These are phyloP conservation scores for Craterocephalus amniculus DNA, from an alignment of 2,797 vertebrate species.

Conservation along the genomic window DNA sequence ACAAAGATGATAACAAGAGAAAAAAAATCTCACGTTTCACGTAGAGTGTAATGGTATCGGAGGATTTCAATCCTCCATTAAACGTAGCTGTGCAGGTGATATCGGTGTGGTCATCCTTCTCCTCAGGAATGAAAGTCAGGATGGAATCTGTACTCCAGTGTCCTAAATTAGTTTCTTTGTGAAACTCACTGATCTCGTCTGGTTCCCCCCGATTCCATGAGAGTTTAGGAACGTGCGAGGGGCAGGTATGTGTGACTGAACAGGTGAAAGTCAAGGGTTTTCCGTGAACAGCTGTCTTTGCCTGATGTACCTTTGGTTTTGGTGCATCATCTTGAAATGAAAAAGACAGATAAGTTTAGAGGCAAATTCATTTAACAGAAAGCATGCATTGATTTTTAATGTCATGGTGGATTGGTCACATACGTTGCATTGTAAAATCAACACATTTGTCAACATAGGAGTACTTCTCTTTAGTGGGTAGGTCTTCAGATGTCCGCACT, in stretches of 20 bases:
- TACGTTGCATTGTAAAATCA: constrained; percentile 41
- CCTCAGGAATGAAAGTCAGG: constrained; percentile 47
- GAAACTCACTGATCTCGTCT: fast-evolving
- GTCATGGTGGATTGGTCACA: background rate
- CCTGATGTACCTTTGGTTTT: fast-evolving
- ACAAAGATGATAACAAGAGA: background rate
- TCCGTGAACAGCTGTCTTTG: constrained; percentile 28
- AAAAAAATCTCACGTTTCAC: constrained; percentile 68
- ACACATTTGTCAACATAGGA: constrained; percentile 66
- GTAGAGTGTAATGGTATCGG: constrained; percentile 2
- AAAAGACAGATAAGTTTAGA: background rate
- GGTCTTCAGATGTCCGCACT: fast-evolving
- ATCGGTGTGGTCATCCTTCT: constrained; percentile 53
- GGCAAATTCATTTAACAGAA: background rate
- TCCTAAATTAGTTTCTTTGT: constrained; percentile 28
- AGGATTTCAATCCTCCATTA: fast-evolving
- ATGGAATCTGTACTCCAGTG: constrained; percentile 64
- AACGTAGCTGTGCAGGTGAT: constrained; percentile 62
- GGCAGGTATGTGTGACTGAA: constrained; percentile 66
- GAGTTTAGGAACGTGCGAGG: constrained; percentile 48
- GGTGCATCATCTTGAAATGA: constrained; percentile 26
- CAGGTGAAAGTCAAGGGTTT: constrained; percentile 54
- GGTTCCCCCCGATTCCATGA: constrained; percentile 44
- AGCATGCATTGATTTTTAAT: background rate
- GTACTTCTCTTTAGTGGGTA: background rate